Percentiles rank a stretch among this genome's conserved stretches.
phyloP scores from a whole-genome alignment of 2,113 vertebrate genomes.

The Hyla sarda region DNA sequence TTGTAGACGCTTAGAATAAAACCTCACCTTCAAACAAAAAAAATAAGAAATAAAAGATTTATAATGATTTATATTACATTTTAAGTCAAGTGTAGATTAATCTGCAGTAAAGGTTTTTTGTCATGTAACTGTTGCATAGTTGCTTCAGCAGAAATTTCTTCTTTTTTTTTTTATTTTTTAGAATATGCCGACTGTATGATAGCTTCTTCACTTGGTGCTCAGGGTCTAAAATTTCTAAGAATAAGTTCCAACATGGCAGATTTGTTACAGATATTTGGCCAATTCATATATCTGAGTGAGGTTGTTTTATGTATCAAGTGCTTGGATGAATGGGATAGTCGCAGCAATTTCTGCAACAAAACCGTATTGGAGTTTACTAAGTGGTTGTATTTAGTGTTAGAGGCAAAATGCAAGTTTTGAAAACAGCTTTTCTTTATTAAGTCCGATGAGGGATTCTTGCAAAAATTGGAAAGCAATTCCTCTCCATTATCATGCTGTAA shows the following conservation, averaged over 20 bases:
- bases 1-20: too few relatives aligned
- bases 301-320: too few relatives aligned
- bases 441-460: conserved; percentile 35
- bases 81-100: too few relatives aligned
- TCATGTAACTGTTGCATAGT: not conserved
- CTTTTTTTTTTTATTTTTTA: not conserved
- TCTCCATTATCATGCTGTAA: conserved; percentile 53
- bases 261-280: not conserved
- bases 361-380: too few relatives aligned
- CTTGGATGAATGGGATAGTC: too few relatives aligned
- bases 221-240: not conserved
- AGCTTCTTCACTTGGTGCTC: not conserved
- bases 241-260: not conserved
- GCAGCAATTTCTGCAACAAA: too few relatives aligned
- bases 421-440: conserved; percentile 38
- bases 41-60: too few relatives aligned
- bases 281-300: too few relatives aligned
- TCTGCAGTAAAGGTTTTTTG: not conserved
- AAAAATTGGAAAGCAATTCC: conserved; percentile 46
- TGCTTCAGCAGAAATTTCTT: not conserved
- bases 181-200: too few relatives aligned
- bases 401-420: conserved; percentile 18
- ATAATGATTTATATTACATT: too few relatives aligned
- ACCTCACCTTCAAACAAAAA: too few relatives aligned
- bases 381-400: too few relatives aligned